Percentiles rank a stretch among this genome's conserved stretches.
phyloP scores from a whole-genome alignment of 1,140 invertebrate genomes.

The Ectropis grisescens region DNA sequence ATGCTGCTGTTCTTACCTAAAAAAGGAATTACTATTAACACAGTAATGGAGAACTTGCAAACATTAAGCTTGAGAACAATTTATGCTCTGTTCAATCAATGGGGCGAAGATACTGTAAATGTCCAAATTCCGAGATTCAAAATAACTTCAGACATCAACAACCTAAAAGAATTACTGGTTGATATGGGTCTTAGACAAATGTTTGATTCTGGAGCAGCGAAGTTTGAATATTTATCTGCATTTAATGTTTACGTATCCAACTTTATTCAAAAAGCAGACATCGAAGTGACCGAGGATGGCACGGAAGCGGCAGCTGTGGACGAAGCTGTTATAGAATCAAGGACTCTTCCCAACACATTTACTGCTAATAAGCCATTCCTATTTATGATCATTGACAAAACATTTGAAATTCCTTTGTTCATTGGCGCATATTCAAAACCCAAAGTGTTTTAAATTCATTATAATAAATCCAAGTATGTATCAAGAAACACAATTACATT shows the following conservation, averaged over 20 bases:
- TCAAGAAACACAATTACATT: too few relatives aligned
- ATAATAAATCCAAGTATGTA: too few relatives aligned
- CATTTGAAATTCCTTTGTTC: conserved; percentile 52
- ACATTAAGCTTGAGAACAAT: conserved; percentile 63
- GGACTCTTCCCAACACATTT: conserved; percentile 39
- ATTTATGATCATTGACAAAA: conserved; percentile 66
- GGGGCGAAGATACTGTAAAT: conserved; percentile 45
- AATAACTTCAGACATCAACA: conserved; percentile 70
- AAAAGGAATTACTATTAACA: conserved; percentile 22
- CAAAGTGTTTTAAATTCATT: conserved; percentile 19
- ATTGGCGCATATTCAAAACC: conserved; percentile 60
- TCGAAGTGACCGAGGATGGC: conserved; percentile 81
- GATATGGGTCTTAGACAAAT: conserved; percentile 76
- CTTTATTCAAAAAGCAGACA: conserved; percentile 78
- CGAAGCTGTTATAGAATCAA: conserved; percentile 65
- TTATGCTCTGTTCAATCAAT: conserved; percentile 42
- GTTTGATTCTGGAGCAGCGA: conserved; percentile 70
- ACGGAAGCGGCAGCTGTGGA: conserved; percentile 73
- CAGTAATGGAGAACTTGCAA: conserved; percentile 53
- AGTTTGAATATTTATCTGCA: conserved; percentile 71
- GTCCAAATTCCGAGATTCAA: conserved; percentile 77
- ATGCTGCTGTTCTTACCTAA: conserved; percentile 76
- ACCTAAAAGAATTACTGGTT: conserved; percentile 71
- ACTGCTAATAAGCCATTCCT: conserved; percentile 63
- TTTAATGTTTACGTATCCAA: conserved; percentile 63